These are phyloP conservation scores for Mesoclemmys tuberculata DNA, from an alignment of 2,113 vertebrate species.

Conservation along the genomic window DNA sequence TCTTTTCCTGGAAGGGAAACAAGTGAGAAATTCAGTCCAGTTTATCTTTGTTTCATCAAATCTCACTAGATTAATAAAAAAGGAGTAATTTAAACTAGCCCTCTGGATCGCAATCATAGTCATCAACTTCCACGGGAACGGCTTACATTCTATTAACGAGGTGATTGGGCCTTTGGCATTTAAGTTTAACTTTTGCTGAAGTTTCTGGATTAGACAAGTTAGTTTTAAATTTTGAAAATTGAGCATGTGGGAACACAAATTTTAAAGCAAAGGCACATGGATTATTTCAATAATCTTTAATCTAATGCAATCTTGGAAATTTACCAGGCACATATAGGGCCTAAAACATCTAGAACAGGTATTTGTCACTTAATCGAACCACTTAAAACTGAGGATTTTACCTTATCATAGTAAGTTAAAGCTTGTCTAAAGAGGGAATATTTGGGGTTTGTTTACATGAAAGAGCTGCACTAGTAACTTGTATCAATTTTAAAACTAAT, in stretches of 20 bases:
- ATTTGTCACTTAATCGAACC: background rate
- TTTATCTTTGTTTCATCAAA: background rate
- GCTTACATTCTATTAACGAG: background rate
- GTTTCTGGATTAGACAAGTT: background rate
- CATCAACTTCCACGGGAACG: background rate
- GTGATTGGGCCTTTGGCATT: background rate
- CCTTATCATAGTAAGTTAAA: background rate
- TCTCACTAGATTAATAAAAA: background rate
- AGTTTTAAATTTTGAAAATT: background rate
- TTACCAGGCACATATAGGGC: background rate
- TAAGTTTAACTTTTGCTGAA: background rate
- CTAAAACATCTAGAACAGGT: background rate
- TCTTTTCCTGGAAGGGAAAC: background rate
- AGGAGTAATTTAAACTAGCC: background rate
- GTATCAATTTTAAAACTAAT: background rate
- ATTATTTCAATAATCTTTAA: background rate
- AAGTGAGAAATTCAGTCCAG: background rate
- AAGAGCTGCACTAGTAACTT: background rate
- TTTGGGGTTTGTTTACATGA: background rate
- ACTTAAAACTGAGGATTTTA: background rate
- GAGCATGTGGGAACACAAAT: background rate
- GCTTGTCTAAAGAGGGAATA: background rate
- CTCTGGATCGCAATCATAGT: background rate
- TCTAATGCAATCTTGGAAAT: background rate
- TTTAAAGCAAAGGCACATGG: background rate